A percentile compares a stretch with the other conserved stretches of the same genome.
These are phyloP conservation scores for Penaeus monodon DNA, from an alignment of 2,888 invertebrate genomes.

Conservation along the genomic window DNA sequence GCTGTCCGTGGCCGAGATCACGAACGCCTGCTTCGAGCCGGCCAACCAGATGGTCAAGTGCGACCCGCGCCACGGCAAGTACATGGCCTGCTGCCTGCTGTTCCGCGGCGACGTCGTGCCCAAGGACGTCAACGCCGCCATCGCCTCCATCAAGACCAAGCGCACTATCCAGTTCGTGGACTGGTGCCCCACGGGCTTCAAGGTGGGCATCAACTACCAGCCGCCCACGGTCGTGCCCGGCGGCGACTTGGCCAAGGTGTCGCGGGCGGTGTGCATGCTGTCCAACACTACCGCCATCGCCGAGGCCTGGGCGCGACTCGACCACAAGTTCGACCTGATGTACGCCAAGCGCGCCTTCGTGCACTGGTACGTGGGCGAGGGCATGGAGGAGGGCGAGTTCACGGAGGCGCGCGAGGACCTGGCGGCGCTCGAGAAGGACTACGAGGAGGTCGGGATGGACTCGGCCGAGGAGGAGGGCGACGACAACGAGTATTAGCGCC, in stretches of 20 bases:
- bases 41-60: constrained; percentile 73
- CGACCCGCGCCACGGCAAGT: constrained; percentile 69
- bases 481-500: no score
- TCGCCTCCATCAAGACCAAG: constrained; percentile 82
- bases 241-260: constrained; percentile 81
- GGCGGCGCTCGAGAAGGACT: no score
- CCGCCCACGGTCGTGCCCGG: constrained; percentile 79
- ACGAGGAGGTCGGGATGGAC: no score
- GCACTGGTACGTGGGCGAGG: constrained; percentile 86
- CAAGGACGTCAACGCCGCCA: constrained; percentile 76
- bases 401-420: constrained; percentile 32
- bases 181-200: constrained; percentile 94
- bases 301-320: constrained; percentile 95
- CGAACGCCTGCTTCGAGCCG: constrained; percentile 72
- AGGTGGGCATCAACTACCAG: constrained; percentile 83
- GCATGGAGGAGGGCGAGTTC: constrained; percentile 89
- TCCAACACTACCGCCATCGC: constrained; percentile 95
- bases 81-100: constrained; percentile 72
- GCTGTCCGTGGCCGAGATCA: constrained; percentile 71
- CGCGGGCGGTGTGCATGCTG: constrained; percentile 86
- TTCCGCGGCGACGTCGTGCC: constrained; percentile 74
- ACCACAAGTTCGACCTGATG: constrained; percentile 97
- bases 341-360: constrained; percentile 97
- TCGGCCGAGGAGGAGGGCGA: no score
- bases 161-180: constrained; percentile 87